phyloP scores from a whole-genome alignment of 2,797 vertebrate species.

The Fundulus diaphanus region DNA sequence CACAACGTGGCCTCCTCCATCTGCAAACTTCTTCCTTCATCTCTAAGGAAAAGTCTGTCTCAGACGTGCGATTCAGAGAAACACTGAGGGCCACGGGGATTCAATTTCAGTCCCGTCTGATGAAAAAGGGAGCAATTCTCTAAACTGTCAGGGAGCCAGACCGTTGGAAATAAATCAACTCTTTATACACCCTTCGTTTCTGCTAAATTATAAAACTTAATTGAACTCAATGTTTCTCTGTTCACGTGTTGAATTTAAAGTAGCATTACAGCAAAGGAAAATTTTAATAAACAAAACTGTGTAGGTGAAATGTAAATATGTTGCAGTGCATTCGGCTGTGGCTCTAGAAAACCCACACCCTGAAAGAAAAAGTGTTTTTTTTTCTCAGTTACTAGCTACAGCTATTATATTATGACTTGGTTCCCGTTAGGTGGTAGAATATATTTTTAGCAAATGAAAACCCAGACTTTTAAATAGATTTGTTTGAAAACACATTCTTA shows the following conservation, averaged over 20 bases:
- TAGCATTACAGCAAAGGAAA: neutral
- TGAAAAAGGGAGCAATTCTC: slow-evolving; percentile 62
- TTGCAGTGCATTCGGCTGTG: neutral
- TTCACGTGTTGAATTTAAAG: slow-evolving; percentile 41
- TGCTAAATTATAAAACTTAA: slow-evolving; percentile 27
- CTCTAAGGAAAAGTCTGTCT: slow-evolving; percentile 27
- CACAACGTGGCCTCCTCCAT: slow-evolving; percentile 35
- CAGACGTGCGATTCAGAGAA: slow-evolving; percentile 49
- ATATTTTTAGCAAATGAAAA: neutral
- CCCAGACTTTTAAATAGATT: too few relatives aligned
- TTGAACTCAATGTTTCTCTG: slow-evolving; percentile 4
- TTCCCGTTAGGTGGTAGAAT: neutral
- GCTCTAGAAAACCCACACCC: neutral
- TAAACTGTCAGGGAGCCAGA: slow-evolving; percentile 37
- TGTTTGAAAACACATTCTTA: neutral
- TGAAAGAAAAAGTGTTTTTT: neutral
- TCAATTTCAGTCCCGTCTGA: slow-evolving; percentile 60
- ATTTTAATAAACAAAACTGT: neutral
- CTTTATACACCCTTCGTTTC: slow-evolving; percentile 13
- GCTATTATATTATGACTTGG: neutral
- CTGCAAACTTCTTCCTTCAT: slow-evolving; percentile 29
- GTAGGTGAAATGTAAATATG: neutral
- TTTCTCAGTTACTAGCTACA: neutral
- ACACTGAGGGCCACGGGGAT: slow-evolving; percentile 60
- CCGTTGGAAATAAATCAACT: slow-evolving; percentile 19